A percentile compares a stretch with the other conserved stretches of the same genome.
phyloP scores from a whole-genome alignment of 2,888 invertebrate genomes.

The Keiferia lycopersicella region DNA sequence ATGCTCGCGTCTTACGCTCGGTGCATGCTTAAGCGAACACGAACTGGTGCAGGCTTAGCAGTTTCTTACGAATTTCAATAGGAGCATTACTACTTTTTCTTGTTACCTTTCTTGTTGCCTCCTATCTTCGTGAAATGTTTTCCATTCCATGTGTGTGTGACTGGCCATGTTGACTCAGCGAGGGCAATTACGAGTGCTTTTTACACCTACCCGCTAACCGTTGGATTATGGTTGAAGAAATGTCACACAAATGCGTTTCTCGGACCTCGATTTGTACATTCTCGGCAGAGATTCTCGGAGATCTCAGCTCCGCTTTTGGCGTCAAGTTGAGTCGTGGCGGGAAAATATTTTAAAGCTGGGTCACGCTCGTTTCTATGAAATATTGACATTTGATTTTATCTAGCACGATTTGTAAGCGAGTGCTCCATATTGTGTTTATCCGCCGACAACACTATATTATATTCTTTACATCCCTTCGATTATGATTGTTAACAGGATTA shows the following conservation, averaged over 20 bases:
- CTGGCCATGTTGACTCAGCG: slow-evolving; percentile 45
- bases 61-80: no score
- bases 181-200: slow-evolving; percentile 71
- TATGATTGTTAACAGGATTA: no score
- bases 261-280: slow-evolving; percentile 40
- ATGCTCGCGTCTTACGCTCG: no score
- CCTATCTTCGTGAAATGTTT: neutral
- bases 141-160: neutral
- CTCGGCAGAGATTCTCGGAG: neutral
- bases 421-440: slow-evolving; percentile 36
- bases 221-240: slow-evolving; percentile 57
- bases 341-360: slow-evolving; percentile 32
- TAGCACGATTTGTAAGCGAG: slow-evolving; percentile 32
- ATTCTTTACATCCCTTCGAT: no score
- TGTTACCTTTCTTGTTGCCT: no score
- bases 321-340: slow-evolving; percentile 37
- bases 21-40: no score
- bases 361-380: slow-evolving; percentile 46
- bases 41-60: no score
- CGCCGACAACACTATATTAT: neutral
- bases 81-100: neutral
- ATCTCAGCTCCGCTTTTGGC: slow-evolving; percentile 40
- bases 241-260: slow-evolving; percentile 59
- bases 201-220: slow-evolving; percentile 73
- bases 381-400: slow-evolving; percentile 50